A percentile compares a stretch with the other conserved stretches of the same genome.
Evolutionary conservation across 2,113 vertebrate species (phyloP).

Genomic region (Lepus americanus): DNA sequence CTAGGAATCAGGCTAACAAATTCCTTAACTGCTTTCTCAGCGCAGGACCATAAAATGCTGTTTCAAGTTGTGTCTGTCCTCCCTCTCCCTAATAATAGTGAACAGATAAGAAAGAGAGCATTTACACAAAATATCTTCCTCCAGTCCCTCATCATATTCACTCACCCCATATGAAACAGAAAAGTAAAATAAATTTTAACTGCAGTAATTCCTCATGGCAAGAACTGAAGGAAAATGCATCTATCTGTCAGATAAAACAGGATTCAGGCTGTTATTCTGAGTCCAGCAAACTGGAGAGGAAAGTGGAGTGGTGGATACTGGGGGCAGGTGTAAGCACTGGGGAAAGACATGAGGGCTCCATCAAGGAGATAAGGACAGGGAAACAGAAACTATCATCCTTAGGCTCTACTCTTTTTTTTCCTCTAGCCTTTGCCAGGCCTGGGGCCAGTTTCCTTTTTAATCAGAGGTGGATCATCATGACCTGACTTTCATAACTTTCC

Average conservation of each 20-base stretch:
- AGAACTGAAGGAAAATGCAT: neutral
- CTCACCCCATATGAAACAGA: neutral
- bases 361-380: neutral
- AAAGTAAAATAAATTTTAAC: slow-evolving; percentile 27
- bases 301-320: neutral
- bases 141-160: neutral
- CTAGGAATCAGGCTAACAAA: neutral
- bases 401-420: neutral
- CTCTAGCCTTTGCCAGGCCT: neutral
- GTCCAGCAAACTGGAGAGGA: neutral
- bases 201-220: neutral
- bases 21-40: neutral
- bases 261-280: neutral
- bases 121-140: neutral
- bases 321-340: neutral
- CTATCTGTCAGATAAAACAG: slow-evolving; percentile 3
- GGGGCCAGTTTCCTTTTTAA: neutral
- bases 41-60: neutral
- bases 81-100: neutral
- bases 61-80: neutral
- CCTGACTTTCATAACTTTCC: neutral
- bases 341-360: neutral
- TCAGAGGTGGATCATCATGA: neutral
- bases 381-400: neutral
- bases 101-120: slow-evolving; percentile 32